A percentile compares a stretch with the other conserved stretches of the same genome.
These are phyloP conservation scores for Acronicta leporina DNA, from an alignment of 2,888 invertebrate genomes.

Conservation along the genomic window DNA sequence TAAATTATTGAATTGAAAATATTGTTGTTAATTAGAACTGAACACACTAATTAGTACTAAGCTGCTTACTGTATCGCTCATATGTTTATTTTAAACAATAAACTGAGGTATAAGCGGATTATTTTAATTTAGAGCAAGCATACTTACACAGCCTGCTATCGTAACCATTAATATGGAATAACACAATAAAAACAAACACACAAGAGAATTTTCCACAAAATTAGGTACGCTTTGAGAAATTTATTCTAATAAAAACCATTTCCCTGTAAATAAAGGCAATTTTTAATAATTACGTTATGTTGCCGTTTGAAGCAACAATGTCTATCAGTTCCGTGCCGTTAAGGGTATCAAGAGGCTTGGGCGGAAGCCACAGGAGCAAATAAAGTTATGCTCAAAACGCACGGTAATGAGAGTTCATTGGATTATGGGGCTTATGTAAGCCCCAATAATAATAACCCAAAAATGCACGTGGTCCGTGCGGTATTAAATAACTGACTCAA, in stretches of 20 bases:
- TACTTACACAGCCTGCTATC: constrained; percentile 1
- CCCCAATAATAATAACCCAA: constrained; percentile 87
- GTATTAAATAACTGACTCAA: constrained; percentile 88
- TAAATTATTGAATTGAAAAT: not conserved
- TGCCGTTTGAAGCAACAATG: constrained; percentile 70
- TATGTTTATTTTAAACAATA: not conserved
- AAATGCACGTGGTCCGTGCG: constrained; percentile 83
- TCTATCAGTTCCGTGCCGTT: constrained; percentile 81
- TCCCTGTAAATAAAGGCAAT: constrained; percentile 82
- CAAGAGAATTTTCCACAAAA: constrained; percentile 47
- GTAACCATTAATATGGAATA: constrained; percentile 34
- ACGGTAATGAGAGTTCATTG: constrained; percentile 86
- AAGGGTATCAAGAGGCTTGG: constrained; percentile 78
- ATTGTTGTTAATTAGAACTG: not conserved
- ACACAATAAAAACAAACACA: constrained; percentile 46
- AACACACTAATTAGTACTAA: not conserved
- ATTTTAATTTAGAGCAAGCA: constrained; percentile 13
- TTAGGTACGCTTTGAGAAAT: constrained; percentile 59
- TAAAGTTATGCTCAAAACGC: constrained; percentile 84
- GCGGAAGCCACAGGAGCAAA: constrained; percentile 79
- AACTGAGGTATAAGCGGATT: constrained; percentile 1
- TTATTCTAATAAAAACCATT: constrained; percentile 69
- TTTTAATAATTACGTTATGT: constrained; percentile 86
- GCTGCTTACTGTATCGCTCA: not conserved
- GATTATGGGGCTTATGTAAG: constrained; percentile 82